These are phyloP conservation scores for Blastobasis adustella DNA, from an alignment of 2,888 invertebrate genomes.

Conservation along the genomic window DNA sequence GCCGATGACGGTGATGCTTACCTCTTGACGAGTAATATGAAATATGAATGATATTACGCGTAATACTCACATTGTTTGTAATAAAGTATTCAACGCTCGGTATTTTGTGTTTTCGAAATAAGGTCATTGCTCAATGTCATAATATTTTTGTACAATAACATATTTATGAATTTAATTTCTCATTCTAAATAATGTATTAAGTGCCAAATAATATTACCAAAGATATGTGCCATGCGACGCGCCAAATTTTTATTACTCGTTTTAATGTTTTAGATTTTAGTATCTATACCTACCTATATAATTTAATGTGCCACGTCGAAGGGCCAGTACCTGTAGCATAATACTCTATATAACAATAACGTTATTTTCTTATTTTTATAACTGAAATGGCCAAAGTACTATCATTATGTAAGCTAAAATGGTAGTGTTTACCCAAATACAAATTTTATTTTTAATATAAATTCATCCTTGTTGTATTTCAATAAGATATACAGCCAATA, in stretches of 20 bases:
- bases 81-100: slow-evolving; percentile 62
- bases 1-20: background rate
- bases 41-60: too few relatives aligned
- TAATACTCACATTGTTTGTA: slow-evolving; percentile 20
- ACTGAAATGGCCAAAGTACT: slow-evolving; percentile 18
- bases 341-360: slow-evolving; percentile 47
- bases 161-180: slow-evolving; percentile 19
- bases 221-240: slow-evolving; percentile 17
- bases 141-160: slow-evolving; percentile 43
- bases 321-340: slow-evolving; percentile 66
- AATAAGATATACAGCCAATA: too few relatives aligned
- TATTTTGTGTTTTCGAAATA: slow-evolving; percentile 52
- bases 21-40: too few relatives aligned
- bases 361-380: slow-evolving; percentile 37
- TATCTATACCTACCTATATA: slow-evolving; percentile 3
- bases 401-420: too few relatives aligned
- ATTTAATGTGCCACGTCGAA: slow-evolving; percentile 32
- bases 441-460: too few relatives aligned
- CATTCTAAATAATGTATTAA: slow-evolving; percentile 20
- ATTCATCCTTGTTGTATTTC: too few relatives aligned
- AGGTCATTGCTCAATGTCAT: slow-evolving; percentile 59
- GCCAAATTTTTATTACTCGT: slow-evolving; percentile 10
- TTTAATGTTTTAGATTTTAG: slow-evolving; percentile 2
- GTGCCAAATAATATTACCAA: slow-evolving; percentile 49
- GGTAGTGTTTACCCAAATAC: too few relatives aligned